These are phyloP conservation scores for Frieseomelitta varia DNA, from an alignment of 1,140 invertebrate genomes.

Conservation along the genomic window DNA sequence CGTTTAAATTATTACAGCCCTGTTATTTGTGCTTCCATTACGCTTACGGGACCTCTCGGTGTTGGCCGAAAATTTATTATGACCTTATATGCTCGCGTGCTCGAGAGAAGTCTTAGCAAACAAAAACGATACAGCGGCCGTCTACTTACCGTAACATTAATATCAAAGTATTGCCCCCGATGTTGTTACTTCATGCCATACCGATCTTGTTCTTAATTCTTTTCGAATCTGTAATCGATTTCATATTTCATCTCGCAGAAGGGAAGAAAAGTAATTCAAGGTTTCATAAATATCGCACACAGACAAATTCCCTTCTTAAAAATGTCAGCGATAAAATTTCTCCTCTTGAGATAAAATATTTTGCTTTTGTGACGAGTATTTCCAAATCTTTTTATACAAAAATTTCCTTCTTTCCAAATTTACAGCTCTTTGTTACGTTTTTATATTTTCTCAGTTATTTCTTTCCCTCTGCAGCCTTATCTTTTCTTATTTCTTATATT, in stretches of 20 bases:
- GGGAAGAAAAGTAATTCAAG: too few relatives aligned
- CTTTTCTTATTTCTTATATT: too few relatives aligned
- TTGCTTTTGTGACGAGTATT: not conserved
- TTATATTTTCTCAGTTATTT: not conserved
- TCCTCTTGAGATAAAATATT: not conserved
- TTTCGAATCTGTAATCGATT: not conserved
- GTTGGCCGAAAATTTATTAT: constrained; percentile 35
- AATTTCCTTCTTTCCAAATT: not conserved
- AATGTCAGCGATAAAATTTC: not conserved
- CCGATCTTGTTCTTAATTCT: constrained; percentile 19
- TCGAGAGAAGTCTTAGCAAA: not conserved
- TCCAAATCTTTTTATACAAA: not conserved
- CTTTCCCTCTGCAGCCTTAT: not conserved
- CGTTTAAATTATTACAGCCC: constrained; percentile 8
- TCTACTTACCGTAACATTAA: constrained; percentile 29
- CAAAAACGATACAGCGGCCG: constrained; percentile 14
- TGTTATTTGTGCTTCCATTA: constrained; percentile 19
- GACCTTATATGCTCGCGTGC: constrained; percentile 36
- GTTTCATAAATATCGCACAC: not conserved
- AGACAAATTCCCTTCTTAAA: not conserved
- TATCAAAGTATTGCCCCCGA: constrained; percentile 15
- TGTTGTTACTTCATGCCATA: not conserved
- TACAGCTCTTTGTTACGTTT: not conserved
- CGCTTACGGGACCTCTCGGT: not conserved
- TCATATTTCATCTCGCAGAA: not conserved